Evolutionary conservation across 2,888 invertebrate genomes (phyloP), one percentile per base, ranked within the genome.

Genomic region (Rhopalosiphum nymphaeae): DNA sequence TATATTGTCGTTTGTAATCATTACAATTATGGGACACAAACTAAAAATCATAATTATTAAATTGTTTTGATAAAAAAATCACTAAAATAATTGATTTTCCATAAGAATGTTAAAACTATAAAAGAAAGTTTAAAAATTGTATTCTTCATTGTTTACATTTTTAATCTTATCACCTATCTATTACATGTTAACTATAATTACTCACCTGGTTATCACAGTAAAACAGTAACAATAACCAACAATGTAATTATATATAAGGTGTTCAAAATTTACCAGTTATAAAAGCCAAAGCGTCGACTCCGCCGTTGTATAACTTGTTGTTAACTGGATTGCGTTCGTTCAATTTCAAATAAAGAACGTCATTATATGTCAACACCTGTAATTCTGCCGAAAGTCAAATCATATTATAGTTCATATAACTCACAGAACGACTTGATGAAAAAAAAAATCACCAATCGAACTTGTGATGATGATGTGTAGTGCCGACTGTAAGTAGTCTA

Each of bases 301-400:
- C 94, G 9, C 94, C 94, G 44, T 94, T 94, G 57, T 92, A 92
- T 29, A 94, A 44, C 86, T 94, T 94, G n/a, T 94, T 94, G 49
- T 94, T 67, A 11, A 94, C 61, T 25, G 92, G 94, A 61, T 92
- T 86, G 5, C 1, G 26, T 89, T 94, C 13, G 42, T 94, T 91
- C 56, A 94, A 61, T 21, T 91, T 13, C 13, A 86, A 90, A 13
- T 90, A 94, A 10, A 94, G 53, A 29, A 94, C 94, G 29, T 94
- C 94, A 9, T 90, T 91, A 42, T 94, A 94, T 11, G 86, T 94
- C 85, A 94, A 25, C 89, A 94, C 94, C 94, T 94, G 92, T 36
- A 94, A 87, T 44, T 57, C 94, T 94, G 67, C 88, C 92, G 61
- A 89, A 88, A 84, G 78, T 89, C 46, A 78, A 78, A 78, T 78